phyloP scores from a whole-genome alignment of 2,113 vertebrate genomes.

The Nesoenas mayeri region DNA sequence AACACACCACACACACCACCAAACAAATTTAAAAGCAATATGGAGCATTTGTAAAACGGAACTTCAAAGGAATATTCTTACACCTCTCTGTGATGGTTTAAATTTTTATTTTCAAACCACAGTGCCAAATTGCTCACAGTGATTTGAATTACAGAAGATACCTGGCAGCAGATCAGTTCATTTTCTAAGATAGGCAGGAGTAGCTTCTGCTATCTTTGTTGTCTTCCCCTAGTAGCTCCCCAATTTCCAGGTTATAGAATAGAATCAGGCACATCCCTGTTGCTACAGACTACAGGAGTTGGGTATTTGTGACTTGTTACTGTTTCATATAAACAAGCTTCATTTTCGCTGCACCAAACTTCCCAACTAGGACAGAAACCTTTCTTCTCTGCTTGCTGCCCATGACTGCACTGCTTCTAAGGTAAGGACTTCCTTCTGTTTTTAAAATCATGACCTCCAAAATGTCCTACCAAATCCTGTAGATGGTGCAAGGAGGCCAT shows the following conservation, averaged over 20 bases:
- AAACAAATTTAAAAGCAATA: not conserved
- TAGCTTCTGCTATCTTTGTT: not conserved
- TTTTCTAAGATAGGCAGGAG: not conserved
- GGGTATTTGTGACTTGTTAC: not conserved
- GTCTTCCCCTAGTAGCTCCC: not conserved
- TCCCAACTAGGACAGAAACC: not conserved
- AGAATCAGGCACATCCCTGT: not conserved
- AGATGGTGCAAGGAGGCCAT: slow-evolving; percentile 40
- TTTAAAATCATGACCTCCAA: slow-evolving; percentile 8
- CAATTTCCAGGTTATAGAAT: not conserved
- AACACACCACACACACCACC: not conserved
- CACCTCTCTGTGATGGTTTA: not conserved
- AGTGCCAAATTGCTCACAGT: not conserved
- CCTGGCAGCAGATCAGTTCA: not conserved
- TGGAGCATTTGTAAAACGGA: not conserved
- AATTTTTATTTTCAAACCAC: not conserved
- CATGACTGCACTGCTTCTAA: not conserved
- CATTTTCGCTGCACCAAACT: not conserved
- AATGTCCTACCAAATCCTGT: slow-evolving; percentile 1
- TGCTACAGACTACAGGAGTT: not conserved
- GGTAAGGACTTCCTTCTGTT: not conserved
- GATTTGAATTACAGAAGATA: not conserved
- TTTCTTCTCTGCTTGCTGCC: slow-evolving; percentile 33
- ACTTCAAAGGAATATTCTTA: not conserved
- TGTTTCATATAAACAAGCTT: not conserved